Conservation (phyloP, 2,797 vertebrate genomes). For the Dallia pectoralis region DNA sequence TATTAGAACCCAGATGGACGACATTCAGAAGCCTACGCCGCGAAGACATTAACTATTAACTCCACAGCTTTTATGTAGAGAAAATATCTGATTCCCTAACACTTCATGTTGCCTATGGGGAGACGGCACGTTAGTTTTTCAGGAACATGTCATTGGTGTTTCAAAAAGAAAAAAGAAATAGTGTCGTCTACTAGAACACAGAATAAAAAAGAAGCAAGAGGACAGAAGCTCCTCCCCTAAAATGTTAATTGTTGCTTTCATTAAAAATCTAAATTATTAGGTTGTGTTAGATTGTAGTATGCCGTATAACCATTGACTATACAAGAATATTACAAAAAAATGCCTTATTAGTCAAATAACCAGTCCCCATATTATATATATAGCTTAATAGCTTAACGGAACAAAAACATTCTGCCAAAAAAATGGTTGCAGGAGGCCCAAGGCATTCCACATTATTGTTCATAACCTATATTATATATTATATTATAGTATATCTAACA, state of each 20-base stretch:
- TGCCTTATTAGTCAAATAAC: too few relatives aligned
- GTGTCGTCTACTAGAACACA: neutral
- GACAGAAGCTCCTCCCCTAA: neutral
- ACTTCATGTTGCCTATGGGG: constrained; percentile 1
- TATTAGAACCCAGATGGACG: neutral
- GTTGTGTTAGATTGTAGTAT: neutral
- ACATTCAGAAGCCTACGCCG: constrained; percentile 13
- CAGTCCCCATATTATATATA: too few relatives aligned
- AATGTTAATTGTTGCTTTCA: neutral
- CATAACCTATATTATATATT: too few relatives aligned
- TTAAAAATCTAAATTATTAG: neutral
- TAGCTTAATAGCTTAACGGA: too few relatives aligned
- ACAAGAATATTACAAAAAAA: too few relatives aligned
- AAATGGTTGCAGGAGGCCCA: too few relatives aligned
- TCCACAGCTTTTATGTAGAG: constrained; percentile 47
- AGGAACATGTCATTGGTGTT: neutral
- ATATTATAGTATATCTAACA: too few relatives aligned
- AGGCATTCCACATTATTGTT: too few relatives aligned
- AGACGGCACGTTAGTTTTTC: neutral
- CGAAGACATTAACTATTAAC: neutral
- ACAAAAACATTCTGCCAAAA: too few relatives aligned
- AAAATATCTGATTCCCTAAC: constrained; percentile 55
- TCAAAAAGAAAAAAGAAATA: neutral
- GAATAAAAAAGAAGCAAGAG: neutral
- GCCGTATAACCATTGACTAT: too few relatives aligned